Base-by-base conservation (phyloP, 2,888 invertebrate species). In the Drosophila greeni region DNA sequence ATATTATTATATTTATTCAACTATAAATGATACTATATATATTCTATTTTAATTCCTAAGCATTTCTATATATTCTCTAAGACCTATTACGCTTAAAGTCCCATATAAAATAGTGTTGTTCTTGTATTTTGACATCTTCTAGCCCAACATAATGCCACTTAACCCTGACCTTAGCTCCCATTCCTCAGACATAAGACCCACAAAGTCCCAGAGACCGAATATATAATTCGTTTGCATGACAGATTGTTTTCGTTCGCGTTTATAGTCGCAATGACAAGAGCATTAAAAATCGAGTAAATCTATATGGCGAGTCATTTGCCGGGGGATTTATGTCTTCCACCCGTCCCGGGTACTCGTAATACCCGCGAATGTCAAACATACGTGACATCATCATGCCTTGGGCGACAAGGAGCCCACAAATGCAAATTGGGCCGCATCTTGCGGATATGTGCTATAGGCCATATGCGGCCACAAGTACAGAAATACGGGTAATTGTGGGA, bases 401-500 rank as follows among this genome's bases (percentile, higher is more conserved):
- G 60, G 40, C 56, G 37, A 54, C 66, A 61, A 65, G 56, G 33
- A 68, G 56, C 69, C 82, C 58, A 70, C 56, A 67, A 60, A 54
- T 72, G 76, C 74, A 60, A 79, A 84, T 70, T 69, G 80, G 74
- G 69, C 52, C 75, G 8, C 43, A 18, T 43, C 12, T 26, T 26
- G 43, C 11, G 26, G 18, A 76, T 47, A 54, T 53, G 48, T 47
- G 52, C 20, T 14, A 45, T 5, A 2, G 24, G 26, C 24, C 40
- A 24, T n/a, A 48, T 24, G 40, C 12, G 24, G 23, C 29, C 8
- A 26, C 31, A 66, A 24, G 45, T 20, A 20, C 23, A 33, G n/a
- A n/a, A n/a, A n/a, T 70, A 54, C 72, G 74, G 80, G 76, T 67
- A 79, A 79, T 82, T 84, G 82, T 73, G 49, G 29, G 34, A 62